phyloP scores from a whole-genome alignment of 2,888 invertebrate species.

The Lymantria monacha region DNA sequence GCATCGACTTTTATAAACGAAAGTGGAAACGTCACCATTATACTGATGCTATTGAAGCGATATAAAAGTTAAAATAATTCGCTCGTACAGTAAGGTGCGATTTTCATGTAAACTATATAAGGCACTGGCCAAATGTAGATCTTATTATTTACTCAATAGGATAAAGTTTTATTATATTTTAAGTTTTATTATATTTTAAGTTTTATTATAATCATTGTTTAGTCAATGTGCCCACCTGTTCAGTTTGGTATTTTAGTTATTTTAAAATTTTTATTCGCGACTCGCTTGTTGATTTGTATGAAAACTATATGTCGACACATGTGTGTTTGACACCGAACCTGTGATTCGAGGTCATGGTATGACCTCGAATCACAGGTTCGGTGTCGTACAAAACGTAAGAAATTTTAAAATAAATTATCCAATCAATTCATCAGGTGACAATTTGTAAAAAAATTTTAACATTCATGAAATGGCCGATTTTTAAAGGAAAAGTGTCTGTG shows the following conservation, averaged over 20 bases:
- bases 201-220: constrained; percentile 53
- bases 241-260: constrained; percentile 55
- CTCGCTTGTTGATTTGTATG: constrained; percentile 18
- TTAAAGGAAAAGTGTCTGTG: constrained; percentile 74
- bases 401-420: background rate
- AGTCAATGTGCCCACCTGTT: constrained; percentile 76
- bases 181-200: too few relatives aligned
- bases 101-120: constrained; percentile 1
- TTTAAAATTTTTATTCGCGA: constrained; percentile 40
- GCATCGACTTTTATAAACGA: constrained; percentile 18
- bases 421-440: constrained; percentile 9
- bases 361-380: too few relatives aligned
- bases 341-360: too few relatives aligned
- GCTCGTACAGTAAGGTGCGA: too few relatives aligned
- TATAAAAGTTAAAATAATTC: background rate
- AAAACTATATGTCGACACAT: background rate
- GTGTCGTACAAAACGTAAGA: too few relatives aligned
- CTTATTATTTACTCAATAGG: constrained; percentile 42
- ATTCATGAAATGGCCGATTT: constrained; percentile 59
- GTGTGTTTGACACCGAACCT: background rate
- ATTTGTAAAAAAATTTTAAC: constrained; percentile 26
- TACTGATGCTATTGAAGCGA: constrained; percentile 26
- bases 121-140: constrained; percentile 41
- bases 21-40: constrained; percentile 23
- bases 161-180: constrained; percentile 36